Evolutionary conservation across 2,113 vertebrate species (phyloP), one percentile per base, ranked within the genome.

Genomic region (Mormyrus lacerda): DNA sequence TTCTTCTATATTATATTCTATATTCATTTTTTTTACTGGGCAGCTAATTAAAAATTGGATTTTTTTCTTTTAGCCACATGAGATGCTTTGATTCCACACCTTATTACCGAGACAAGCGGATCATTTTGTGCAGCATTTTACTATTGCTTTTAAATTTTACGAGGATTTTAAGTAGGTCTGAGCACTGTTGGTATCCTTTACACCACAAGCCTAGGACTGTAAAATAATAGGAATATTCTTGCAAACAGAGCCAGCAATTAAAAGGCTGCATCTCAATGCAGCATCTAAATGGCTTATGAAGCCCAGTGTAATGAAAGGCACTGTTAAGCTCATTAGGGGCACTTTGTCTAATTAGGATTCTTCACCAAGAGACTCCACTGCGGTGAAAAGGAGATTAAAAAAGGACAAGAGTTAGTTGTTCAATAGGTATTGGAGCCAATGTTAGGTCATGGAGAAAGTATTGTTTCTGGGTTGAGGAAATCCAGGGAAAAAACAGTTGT

Each of bases 271-370:
- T 84, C 44, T 42, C 39, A 27, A 21, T 65, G 82, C 47, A 27
- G 44, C 10, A 73, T 42, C 58, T 65, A 69, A 86, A 86, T 50
- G 61, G 82, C 58, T 87, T 76, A 35, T 35, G 83, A 24, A 69
- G 45, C 42, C 61, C 39, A 4, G 15, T 55, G 11, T 89, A 85
- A 85, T 89, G 55, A 89, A 89, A 35, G 44, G 44, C 79, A 73
- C 27, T 65, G 53, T 89, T 86, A 85, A 85, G 79, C 89, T 86
- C 83, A 89, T 69, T 86, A 89, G n/a, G 35, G 83, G 10, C 27
- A 55, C 42, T 27, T 42, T n/a, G 44, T 50, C 27, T 48, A 45
- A 89, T 89, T 86, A 89, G 45, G 89, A 89, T 89, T 89, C 88
- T 39, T 35, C 31, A 83, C 48, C 73, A 89, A 24, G 31, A 31